These are phyloP conservation scores for Napeogenes inachia DNA, from an alignment of 2,888 invertebrate species.

Conservation along the genomic window DNA sequence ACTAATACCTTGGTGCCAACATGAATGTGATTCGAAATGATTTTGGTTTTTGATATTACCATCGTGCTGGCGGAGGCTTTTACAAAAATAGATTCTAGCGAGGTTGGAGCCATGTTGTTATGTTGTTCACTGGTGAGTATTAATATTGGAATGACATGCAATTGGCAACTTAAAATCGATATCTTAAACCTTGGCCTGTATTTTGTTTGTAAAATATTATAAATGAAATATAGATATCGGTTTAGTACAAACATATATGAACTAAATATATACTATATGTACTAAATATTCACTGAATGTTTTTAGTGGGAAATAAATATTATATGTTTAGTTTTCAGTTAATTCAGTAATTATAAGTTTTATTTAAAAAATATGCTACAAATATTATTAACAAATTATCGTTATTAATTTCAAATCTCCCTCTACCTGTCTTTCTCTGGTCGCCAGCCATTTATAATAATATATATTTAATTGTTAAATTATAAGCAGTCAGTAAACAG, in stretches of 20 bases:
- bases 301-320: background rate
- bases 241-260: too few species aligned
- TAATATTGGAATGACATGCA: conserved; percentile 22
- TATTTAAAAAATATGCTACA: conserved; percentile 14
- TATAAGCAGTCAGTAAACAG: background rate
- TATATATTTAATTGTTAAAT: background rate
- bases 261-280: too few species aligned
- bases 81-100: conserved; percentile 22
- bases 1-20: conserved; percentile 10
- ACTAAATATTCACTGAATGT: too few species aligned
- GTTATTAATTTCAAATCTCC: too few species aligned
- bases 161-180: conserved; percentile 22
- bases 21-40: conserved; percentile 15
- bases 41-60: conserved; percentile 21
- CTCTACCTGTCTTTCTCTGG: too few species aligned
- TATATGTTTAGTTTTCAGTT: too few species aligned
- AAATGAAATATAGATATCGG: background rate
- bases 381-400: background rate
- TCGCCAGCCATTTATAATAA: background rate
- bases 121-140: conserved; percentile 10
- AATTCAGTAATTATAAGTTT: conserved; percentile 19
- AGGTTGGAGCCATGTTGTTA: conserved; percentile 12
- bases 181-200: background rate
- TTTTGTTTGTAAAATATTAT: background rate
- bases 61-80: conserved; percentile 15